These are phyloP conservation scores for Brachionus calyciflorus DNA, from an alignment of 1,140 invertebrate genomes.

Conservation along the genomic window DNA sequence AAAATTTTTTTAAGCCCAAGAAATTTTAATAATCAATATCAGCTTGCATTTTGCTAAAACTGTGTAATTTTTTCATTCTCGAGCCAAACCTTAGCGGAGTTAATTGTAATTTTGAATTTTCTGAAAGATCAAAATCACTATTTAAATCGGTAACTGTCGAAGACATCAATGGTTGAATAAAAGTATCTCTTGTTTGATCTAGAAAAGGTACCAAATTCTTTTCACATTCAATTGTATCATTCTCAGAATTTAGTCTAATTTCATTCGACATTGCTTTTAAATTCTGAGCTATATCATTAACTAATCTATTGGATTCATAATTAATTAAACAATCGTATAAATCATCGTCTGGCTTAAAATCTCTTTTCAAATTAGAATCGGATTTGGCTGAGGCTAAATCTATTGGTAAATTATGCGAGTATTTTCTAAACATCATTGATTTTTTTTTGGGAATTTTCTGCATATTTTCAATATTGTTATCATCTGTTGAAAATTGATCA, in stretches of 20 bases:
- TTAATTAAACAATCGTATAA: conserved; percentile 16
- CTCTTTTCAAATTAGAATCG: neutral
- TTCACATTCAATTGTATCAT: neutral
- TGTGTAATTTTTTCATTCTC: conserved; percentile 1
- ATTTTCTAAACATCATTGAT: neutral
- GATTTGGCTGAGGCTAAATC: neutral
- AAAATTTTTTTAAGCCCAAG: too few species aligned
- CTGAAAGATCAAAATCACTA: neutral
- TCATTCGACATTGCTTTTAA: neutral
- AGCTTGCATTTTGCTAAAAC: neutral
- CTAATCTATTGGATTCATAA: neutral
- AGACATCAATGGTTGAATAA: neutral
- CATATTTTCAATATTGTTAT: neutral
- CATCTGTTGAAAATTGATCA: too few species aligned
- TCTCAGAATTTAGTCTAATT: neutral
- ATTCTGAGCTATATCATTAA: neutral
- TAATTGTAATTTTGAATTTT: neutral
- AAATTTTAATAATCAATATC: neutral
- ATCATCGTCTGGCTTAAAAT: neutral
- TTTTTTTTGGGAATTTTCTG: neutral
- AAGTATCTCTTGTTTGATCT: conserved; percentile 11
- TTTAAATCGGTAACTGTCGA: neutral
- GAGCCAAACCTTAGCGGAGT: neutral
- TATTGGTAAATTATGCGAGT: neutral
- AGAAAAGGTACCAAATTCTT: neutral